Evolutionary conservation across 2,888 invertebrate species (phyloP).

Genomic region (Acronicta leporina): DNA sequence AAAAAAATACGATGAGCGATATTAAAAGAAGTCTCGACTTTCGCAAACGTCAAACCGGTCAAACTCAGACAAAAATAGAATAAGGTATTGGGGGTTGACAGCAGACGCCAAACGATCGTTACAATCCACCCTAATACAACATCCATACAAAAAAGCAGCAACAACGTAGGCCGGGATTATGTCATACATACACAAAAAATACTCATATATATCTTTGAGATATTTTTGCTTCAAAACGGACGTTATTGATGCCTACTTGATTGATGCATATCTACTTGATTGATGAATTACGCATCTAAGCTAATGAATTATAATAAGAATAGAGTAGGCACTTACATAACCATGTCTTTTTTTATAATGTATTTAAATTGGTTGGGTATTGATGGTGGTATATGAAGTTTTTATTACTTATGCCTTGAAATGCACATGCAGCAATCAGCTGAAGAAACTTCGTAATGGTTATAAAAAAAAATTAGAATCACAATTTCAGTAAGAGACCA

Average conservation of each 20-base stretch:
- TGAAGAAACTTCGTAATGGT: no score
- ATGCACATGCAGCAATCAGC: no score
- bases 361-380: no score
- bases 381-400: no score
- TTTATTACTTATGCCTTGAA: no score
- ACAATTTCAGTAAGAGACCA: not conserved
- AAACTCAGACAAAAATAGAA: conserved; percentile 36
- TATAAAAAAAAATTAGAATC: no score
- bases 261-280: conserved; percentile 17
- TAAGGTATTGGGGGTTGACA: conserved; percentile 30
- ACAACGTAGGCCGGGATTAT: conserved; percentile 5
- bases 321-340: not conserved
- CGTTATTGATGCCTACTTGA: conserved; percentile 2
- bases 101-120: conserved; percentile 17
- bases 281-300: conserved; percentile 10
- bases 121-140: conserved; percentile 17
- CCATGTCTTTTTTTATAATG: no score
- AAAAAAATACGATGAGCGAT: not conserved
- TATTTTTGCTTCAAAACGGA: conserved; percentile 12
- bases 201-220: conserved; percentile 10
- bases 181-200: conserved; percentile 14
- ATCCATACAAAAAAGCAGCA: conserved; percentile 8
- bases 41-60: conserved; percentile 31
- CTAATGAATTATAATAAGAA: not conserved
- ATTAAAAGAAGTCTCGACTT: conserved; percentile 20